phyloP scores from a whole-genome alignment of 2,888 invertebrate genomes.

The Philhelius pedissequus region DNA sequence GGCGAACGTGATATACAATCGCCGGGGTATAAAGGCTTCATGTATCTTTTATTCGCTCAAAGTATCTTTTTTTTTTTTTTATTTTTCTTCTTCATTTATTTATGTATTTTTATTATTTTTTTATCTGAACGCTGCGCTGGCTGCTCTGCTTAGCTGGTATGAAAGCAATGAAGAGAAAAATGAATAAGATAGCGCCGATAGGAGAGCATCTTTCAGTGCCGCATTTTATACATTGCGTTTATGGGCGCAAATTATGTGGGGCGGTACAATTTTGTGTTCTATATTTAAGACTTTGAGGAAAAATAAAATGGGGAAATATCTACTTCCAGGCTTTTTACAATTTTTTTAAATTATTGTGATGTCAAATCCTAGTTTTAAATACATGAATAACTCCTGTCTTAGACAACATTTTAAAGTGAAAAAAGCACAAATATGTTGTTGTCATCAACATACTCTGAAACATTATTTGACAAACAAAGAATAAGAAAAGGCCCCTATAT shows the following conservation, averaged over 20 bases:
- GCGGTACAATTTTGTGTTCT: too few species aligned
- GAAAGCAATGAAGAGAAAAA: slow-evolving; percentile 34
- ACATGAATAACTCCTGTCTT: too few species aligned
- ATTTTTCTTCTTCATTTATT: neutral
- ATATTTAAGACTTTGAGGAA: too few species aligned
- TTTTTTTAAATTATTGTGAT: too few species aligned
- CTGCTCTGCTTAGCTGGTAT: slow-evolving; percentile 10
- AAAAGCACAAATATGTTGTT: too few species aligned
- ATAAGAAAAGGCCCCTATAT: neutral
- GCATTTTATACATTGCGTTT: neutral
- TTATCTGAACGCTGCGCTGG: neutral
- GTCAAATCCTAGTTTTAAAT: too few species aligned
- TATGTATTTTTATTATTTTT: neutral
- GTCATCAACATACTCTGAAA: too few species aligned
- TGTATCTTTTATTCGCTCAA: slow-evolving; percentile 56
- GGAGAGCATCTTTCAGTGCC: neutral
- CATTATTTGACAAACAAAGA: too few species aligned
- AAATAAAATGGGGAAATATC: too few species aligned
- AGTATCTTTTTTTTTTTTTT: neutral
- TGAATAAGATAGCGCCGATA: slow-evolving; percentile 18
- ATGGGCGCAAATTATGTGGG: neutral
- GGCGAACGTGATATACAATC: slow-evolving; percentile 64
- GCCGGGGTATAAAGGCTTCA: slow-evolving; percentile 38
- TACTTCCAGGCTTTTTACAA: too few species aligned
- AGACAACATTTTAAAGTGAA: too few species aligned